Percentiles rank a stretch among this genome's conserved stretches.
Evolutionary conservation across 2,797 vertebrate genomes (phyloP).

Genomic region (Tenualosa ilisha): DNA sequence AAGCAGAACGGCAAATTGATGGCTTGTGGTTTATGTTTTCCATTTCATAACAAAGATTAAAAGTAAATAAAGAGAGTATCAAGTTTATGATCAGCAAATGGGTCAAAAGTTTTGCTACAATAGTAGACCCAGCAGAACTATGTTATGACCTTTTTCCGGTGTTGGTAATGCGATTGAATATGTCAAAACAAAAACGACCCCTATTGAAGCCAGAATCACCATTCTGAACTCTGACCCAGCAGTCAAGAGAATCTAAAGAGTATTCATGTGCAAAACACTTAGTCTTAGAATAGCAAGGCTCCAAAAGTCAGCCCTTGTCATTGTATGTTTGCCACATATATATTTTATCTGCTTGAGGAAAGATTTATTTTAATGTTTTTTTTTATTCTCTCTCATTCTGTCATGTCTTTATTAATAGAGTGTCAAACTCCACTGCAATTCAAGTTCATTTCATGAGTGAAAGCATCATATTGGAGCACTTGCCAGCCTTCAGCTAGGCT

Average conservation of each 20-base stretch:
- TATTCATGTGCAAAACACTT: conserved; percentile 27
- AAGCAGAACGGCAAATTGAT: background rate
- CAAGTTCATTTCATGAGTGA: background rate
- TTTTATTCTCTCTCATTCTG: background rate
- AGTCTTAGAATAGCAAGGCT: conserved; percentile 2
- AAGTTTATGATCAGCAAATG: conserved; percentile 18
- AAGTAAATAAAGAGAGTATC: conserved; percentile 30
- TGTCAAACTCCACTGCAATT: background rate
- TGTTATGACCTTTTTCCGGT: conserved; percentile 30
- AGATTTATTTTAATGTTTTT: background rate
- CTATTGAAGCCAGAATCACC: conserved; percentile 32
- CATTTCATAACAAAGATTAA: conserved; percentile 9
- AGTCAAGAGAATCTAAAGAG: conserved; percentile 30
- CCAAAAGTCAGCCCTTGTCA: background rate
- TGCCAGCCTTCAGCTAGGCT: background rate
- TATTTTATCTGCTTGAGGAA: background rate
- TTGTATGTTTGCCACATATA: background rate
- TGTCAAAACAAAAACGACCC: conserved; percentile 37
- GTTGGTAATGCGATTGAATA: conserved; percentile 41
- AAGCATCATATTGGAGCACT: background rate
- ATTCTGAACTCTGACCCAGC: conserved; percentile 41
- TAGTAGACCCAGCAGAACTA: conserved; percentile 24
- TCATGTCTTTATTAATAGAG: background rate
- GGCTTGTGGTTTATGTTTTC: conserved; percentile 21
- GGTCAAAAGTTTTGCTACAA: conserved; percentile 27